phyloP scores from a whole-genome alignment of 2,113 vertebrate species.

The Tetrao urogallus region DNA sequence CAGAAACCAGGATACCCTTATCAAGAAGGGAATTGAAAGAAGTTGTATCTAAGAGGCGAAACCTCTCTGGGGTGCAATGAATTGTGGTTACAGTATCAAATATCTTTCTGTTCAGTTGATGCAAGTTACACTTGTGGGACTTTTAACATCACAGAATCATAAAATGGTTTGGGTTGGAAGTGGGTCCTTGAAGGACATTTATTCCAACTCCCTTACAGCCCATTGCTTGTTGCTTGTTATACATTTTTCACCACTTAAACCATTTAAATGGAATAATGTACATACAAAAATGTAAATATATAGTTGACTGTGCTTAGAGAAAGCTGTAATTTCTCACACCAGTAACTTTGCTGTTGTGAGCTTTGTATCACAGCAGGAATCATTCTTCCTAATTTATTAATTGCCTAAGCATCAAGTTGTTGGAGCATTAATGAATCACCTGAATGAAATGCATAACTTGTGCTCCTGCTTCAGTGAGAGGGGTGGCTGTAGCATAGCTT shows the following conservation, averaged over 20 bases:
- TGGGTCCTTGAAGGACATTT: not conserved
- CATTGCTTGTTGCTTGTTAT: not conserved
- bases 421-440: not conserved
- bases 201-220: not conserved
- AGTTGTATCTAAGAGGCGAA: not conserved
- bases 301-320: not conserved
- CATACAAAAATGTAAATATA: not conserved
- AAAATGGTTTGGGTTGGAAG: not conserved
- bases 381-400: not conserved
- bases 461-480: not conserved
- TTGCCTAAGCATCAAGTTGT: not conserved
- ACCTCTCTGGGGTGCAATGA: not conserved
- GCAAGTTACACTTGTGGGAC: not conserved
- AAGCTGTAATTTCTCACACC: not conserved
- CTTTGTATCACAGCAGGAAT: not conserved
- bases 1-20: constrained; percentile 10
- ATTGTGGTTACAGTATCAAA: not conserved
- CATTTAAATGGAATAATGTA: not conserved
- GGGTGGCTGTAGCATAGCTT: not conserved
- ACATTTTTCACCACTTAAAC: not conserved
- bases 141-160: not conserved
- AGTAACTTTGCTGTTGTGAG: not conserved
- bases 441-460: not conserved
- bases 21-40: not conserved
- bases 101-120: not conserved